Base-by-base conservation (phyloP, 2,888 invertebrate species). In the Drosophila stalkeri region DNA sequence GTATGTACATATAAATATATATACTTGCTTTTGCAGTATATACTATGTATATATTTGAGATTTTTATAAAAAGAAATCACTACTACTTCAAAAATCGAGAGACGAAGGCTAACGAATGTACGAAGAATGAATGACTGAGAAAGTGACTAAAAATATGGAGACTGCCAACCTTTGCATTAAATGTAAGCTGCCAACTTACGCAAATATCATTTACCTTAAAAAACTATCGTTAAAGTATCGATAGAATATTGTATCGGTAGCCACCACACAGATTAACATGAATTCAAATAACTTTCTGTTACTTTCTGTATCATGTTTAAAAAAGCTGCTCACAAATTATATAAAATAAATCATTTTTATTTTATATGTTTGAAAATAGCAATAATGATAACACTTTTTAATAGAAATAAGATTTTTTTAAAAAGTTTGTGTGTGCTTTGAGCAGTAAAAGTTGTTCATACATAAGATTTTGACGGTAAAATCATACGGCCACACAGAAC, bases 81-180 rank as follows among this genome's bases (percentile, higher is more conserved):
- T 75, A 78, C 72, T 75, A 75, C 72, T 80, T 80, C 63, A 72
- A 75, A 80, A 77, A 79, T 79, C 72, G 68, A 79, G 70, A 80
- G 80, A 72, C 80, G 75, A 78, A 78, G 65, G 72, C 75, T 68
- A 75, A 68, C 75, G 75, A 79, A 75, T 75, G 75, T 68, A 68
- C 68, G 75, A 68, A 78, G 76, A 75, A 80, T 74, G 76, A 75
- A 80, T 72, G 64, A 79, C 75, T 75, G 77, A 79, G 70, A 77
- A 78, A 78, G 78, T 77, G 79, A 78, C 79, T 74, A 77, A 65
- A 77, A 76, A 65, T 77, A 63, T 37, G 41, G 20, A n/a, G 62
- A 9, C 76, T 75, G 75, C 76, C 71, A 75, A 71, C 65, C 51
- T 57, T 8, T 9, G 11, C 16, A 41, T 43, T 44, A 27, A 47